phyloP scores from a whole-genome alignment of 2,113 vertebrate genomes.

The Balaeniceps rex region DNA sequence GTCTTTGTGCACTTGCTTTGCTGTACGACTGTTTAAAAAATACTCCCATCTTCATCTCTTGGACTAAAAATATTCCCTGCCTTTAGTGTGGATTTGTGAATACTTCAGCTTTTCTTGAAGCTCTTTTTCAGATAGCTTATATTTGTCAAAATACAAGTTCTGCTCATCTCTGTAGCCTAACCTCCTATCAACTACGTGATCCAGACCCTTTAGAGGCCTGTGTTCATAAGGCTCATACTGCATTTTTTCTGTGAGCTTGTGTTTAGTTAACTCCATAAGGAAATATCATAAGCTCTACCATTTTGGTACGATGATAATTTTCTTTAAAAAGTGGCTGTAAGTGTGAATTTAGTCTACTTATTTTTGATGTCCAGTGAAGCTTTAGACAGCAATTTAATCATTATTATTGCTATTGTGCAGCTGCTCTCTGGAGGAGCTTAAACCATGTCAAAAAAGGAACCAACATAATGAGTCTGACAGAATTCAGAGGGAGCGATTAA shows the following conservation, averaged over 20 bases:
- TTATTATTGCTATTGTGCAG: conserved; percentile 52
- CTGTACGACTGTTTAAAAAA: not conserved
- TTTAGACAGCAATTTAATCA: conserved; percentile 68
- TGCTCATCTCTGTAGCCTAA: not conserved
- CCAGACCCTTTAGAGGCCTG: fast-evolving
- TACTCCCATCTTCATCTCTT: not conserved
- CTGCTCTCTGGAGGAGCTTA: conserved; percentile 47
- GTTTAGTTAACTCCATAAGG: not conserved
- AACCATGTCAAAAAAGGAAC: conserved; percentile 49
- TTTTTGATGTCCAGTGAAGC: conserved; percentile 59
- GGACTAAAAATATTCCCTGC: not conserved
- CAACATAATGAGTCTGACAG: conserved; percentile 61
- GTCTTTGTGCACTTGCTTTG: not conserved
- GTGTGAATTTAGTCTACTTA: conserved; percentile 39
- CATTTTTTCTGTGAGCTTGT: not conserved
- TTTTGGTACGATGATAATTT: not conserved
- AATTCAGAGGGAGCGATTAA: conserved; percentile 51
- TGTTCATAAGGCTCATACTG: fast-evolving
- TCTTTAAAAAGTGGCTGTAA: not conserved
- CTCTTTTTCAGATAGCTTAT: not conserved
- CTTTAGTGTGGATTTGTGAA: not conserved
- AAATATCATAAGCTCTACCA: not conserved
- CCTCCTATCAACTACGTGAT: not conserved
- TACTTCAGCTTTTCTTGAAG: not conserved
- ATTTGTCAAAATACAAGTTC: not conserved